Conservation (phyloP, 1,140 invertebrate genomes). For the Bombyx mandarina region DNA sequence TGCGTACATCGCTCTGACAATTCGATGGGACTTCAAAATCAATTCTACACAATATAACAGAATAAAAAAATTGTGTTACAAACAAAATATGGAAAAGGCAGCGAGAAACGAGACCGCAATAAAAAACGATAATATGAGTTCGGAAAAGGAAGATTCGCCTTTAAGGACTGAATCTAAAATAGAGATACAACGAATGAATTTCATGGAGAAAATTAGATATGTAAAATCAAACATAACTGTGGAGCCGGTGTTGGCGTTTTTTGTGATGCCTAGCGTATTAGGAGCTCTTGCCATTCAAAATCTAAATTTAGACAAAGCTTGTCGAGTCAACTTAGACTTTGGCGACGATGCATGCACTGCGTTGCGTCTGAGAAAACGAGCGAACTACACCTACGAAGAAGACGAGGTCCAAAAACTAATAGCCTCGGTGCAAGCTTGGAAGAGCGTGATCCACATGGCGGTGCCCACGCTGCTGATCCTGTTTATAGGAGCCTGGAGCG, state of each 20-base stretch:
- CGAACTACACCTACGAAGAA: slow-evolving; percentile 46
- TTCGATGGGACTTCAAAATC: slow-evolving; percentile 7
- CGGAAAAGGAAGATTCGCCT: slow-evolving; percentile 31
- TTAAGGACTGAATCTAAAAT: slow-evolving; percentile 34
- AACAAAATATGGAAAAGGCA: slow-evolving; percentile 21
- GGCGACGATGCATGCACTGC: slow-evolving; percentile 42
- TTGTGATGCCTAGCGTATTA: slow-evolving; percentile 52
- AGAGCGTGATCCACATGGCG: slow-evolving; percentile 68
- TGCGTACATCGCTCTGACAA: slow-evolving; percentile 14
- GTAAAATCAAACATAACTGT: slow-evolving; percentile 54
- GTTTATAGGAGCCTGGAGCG: slow-evolving; percentile 77
- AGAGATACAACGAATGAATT: slow-evolving; percentile 30
- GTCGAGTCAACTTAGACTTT: slow-evolving; percentile 47
- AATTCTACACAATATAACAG: neutral
- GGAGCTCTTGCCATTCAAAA: slow-evolving; percentile 52
- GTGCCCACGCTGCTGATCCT: slow-evolving; percentile 71
- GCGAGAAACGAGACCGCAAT: slow-evolving; percentile 12
- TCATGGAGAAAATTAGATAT: slow-evolving; percentile 44
- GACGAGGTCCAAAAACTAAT: slow-evolving; percentile 73
- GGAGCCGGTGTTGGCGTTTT: slow-evolving; percentile 50
- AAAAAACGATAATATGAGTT: slow-evolving; percentile 4
- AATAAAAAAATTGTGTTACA: no score
- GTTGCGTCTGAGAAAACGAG: slow-evolving; percentile 35
- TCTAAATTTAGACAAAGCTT: slow-evolving; percentile 60
- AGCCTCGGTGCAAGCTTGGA: slow-evolving; percentile 70